Conservation (phyloP, 2,888 invertebrate species). For the Pyrrhosoma nymphula region DNA sequence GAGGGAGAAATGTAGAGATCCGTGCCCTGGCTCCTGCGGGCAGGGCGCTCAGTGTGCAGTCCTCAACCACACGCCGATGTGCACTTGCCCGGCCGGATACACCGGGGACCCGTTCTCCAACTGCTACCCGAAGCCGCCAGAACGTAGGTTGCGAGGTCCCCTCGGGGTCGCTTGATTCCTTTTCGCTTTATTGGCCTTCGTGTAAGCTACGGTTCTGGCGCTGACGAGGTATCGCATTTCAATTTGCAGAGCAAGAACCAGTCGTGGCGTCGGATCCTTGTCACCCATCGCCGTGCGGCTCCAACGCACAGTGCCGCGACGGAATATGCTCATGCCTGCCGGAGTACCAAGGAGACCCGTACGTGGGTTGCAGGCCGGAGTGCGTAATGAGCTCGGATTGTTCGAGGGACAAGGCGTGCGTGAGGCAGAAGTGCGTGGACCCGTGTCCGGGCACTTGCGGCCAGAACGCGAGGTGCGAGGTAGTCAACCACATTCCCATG, state of each 20-base stretch:
- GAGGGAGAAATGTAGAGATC: conserved; percentile 75
- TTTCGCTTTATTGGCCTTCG: not conserved
- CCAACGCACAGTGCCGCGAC: conserved; percentile 81
- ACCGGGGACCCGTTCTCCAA: conserved; percentile 80
- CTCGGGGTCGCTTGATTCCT: not conserved
- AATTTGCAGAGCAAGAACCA: conserved; percentile 49
- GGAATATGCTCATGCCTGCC: conserved; percentile 86
- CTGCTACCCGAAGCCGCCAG: conserved; percentile 75
- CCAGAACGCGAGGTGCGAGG: conserved; percentile 55
- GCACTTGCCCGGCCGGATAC: conserved; percentile 79
- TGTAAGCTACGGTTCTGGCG: not conserved
- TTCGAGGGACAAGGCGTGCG: conserved; percentile 73
- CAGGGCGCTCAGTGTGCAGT: conserved; percentile 80
- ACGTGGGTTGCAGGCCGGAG: conserved; percentile 85
- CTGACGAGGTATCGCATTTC: conserved; percentile 40
- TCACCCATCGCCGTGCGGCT: conserved; percentile 76
- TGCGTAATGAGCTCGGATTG: conserved; percentile 86
- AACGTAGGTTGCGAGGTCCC: conserved; percentile 72
- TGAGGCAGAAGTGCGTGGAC: conserved; percentile 63
- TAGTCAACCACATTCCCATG: conserved; percentile 67
- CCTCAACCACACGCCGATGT: conserved; percentile 81
- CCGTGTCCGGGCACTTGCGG: conserved; percentile 67
- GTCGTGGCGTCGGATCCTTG: conserved; percentile 77
- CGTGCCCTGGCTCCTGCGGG: conserved; percentile 76
- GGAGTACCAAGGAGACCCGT: conserved; percentile 88